Base-by-base conservation (phyloP, 1,140 invertebrate species). In the Drosophila malerkotliana region DNA sequence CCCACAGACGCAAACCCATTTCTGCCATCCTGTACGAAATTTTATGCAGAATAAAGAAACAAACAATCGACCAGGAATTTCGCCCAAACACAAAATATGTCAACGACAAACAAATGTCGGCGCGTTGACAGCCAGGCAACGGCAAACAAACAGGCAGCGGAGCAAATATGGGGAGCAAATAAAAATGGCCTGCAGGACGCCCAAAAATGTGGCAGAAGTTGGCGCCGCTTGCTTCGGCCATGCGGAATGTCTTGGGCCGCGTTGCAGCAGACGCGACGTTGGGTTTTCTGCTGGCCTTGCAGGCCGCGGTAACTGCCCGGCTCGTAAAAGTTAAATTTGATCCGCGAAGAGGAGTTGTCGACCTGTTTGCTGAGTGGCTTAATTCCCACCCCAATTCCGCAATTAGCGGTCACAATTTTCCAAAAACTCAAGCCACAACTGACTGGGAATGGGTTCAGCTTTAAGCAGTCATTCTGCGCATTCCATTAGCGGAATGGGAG, bases 61-160 rank as follows among this genome's bases (percentile, higher is more conserved):
- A 71, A 62, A 54, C 39, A 72, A 67, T 67, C 60, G 62, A 51
- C 44, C 37, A 69, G 77, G 73, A 85, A 85, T 83, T 73, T 55
- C 45, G 39, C 54, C 44, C 32, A 51, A 39, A 76, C 51, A 73
- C 39, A 62, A 59, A 73, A 85, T 66, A 66, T 77, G 72, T 80
- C 79, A 84, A 83, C 69, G 58, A 59, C 80, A 77, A 37, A 89
- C 77, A 88, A 88, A 89, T 88, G 78, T 79, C 34, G 44, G 34
- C 47, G 54, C 64, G 49, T 52, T 87, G 83, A 82, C 79, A 88
- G 62, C 26, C 32, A 45, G 49, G 45, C 37, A 79, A 21, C 24
- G 15, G 28, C 45, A 58, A 34, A 60, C 44, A 75, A 41, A 58
- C 15, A 58, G 32, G 8, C 34, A 26, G 12, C 44, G 12, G 15